These are phyloP conservation scores for Leptura quadrifasciata DNA, from an alignment of 2,888 invertebrate genomes.

Conservation along the genomic window DNA sequence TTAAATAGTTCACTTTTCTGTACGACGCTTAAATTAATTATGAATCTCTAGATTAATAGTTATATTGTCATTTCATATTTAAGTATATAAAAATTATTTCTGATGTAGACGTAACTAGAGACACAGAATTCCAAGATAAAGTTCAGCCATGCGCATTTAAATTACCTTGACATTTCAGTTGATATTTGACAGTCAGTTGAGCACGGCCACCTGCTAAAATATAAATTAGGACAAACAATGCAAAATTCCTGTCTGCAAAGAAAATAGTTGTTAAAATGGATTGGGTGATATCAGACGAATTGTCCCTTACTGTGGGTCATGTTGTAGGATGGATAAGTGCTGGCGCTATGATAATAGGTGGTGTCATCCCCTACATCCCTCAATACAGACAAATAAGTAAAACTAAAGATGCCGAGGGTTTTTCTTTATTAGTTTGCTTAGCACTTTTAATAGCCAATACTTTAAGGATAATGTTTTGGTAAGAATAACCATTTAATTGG, in stretches of 20 bases:
- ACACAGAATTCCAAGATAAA: neutral
- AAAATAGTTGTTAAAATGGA: slow-evolving; percentile 76
- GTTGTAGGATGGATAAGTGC: slow-evolving; percentile 88
- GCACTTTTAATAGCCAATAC: slow-evolving; percentile 97
- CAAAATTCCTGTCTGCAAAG: slow-evolving; percentile 42
- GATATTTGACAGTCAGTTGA: slow-evolving; percentile 48
- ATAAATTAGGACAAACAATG: slow-evolving; percentile 46
- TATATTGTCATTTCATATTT: too few species aligned
- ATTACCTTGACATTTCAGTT: slow-evolving; percentile 43
- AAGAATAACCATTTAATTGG: slow-evolving; percentile 71
- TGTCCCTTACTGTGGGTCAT: slow-evolving; percentile 84
- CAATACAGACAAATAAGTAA: slow-evolving; percentile 95
- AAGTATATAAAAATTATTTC: too few species aligned
- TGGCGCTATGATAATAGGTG: slow-evolving; percentile 95
- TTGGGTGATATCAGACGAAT: slow-evolving; percentile 86
- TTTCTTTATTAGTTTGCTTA: slow-evolving; percentile 97
- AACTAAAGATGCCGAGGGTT: slow-evolving; percentile 96
- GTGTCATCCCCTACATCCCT: slow-evolving; percentile 96
- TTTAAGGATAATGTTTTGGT: slow-evolving; percentile 98
- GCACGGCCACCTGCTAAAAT: slow-evolving; percentile 45
- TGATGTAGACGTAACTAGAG: neutral
- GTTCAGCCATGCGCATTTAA: slow-evolving; percentile 30
- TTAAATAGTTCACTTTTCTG: too few species aligned
- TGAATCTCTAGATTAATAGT: too few species aligned
- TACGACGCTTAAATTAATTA: too few species aligned